Base-by-base conservation (phyloP, 2,797 vertebrate genomes). In the Erpetoichthys calabaricus region DNA sequence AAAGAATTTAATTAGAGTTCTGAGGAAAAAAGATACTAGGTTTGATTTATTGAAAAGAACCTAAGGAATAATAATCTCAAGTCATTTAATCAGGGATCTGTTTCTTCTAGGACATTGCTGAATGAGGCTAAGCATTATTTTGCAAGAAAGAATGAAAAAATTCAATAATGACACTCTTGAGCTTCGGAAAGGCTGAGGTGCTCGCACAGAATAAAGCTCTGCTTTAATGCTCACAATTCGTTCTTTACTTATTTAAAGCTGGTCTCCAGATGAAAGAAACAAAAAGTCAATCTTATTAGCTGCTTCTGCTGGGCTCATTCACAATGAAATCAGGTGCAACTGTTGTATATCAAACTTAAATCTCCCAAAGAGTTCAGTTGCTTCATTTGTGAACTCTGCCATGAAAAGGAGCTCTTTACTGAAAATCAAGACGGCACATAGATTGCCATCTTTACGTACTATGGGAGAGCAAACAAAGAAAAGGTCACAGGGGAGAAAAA, bases 201-300 rank as follows among this genome's bases (percentile, higher is more conserved):
- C 44, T 3, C 53, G 42, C 41, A 25, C 44, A 43, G 53, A 54
- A 54, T 43, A 54, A 54, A 54, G 53, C 10, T 41, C 53, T 54
- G 53, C 41, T 8, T 54, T 42, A 42, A 42, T 54, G 10, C 53
- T 54, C 41, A 8, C 53, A 41, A 42, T 54, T 42, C 41, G 44
- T 54, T 43, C 44, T 42, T 54, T 43, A 25, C 10, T 42, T n/a
- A 41, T 54, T 54, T 54, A 54, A 54, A 54, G 53, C 41, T 42
- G 41, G 53, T 54, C 53, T 54, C 9, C 53, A 54, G 53, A 54
- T 43, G 41, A 54, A 5, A 49, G n/a, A n/a, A 49, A 49, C 9
- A 9, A 51, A 25, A 51, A 51, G 50, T 51, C 50, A 51, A 51
- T 51, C 5, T 51, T 9, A 51, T 51, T 51, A 51, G 41, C 50